Evolutionary conservation across 2,888 invertebrate species (phyloP), one percentile per base, ranked within the genome.

Genomic region (Cheilosia variabilis): DNA sequence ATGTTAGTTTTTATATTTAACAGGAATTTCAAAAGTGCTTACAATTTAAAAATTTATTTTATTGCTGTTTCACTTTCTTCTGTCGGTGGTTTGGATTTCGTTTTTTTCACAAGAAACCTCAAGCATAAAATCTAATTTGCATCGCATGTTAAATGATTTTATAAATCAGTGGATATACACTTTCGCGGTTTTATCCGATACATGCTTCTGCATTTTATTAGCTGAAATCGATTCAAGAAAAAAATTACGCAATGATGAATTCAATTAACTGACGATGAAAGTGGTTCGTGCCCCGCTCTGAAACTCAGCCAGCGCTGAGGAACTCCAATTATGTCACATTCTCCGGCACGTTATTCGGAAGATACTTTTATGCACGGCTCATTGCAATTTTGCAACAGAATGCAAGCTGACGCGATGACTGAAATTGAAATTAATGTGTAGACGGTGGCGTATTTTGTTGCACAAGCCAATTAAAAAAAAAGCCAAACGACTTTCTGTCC

Each of bases 41-140:
- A 17, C 19, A 60, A 66, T 60, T 58, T 58, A 45, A 31, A 65
- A 60, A 66, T 62, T 31, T 27, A 55, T 50, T 75, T 68, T 13
- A 43, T 66, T 15, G 19, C 19, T 57, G 57, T 58, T 71, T 82
- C 71, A 82, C 81, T 82, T 82, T 82, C 71, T 45, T 63, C 58
- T 17, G 22, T 41, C 37, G 15, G 4, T 37, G 4, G 37, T n/a
- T n/a, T n/a, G 9, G 31, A 31, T 31, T 31, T 31, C 31, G 24
- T 19, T 19, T 19, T 22, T 22, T n/a, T 60, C 37, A 4, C n/a
- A 45, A 55, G 13, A 58, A 55, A 13, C n/a, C 63, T 45, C 31
- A 22, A 63, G 73, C 73, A 73, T 73, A 45, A 65, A 52, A 65
- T 22, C 45, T 22, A 63, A 73, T 73, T 73, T 63, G 45, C 55